phyloP scores from a whole-genome alignment of 2,113 vertebrate species.

The Hippocampus barbouri region DNA sequence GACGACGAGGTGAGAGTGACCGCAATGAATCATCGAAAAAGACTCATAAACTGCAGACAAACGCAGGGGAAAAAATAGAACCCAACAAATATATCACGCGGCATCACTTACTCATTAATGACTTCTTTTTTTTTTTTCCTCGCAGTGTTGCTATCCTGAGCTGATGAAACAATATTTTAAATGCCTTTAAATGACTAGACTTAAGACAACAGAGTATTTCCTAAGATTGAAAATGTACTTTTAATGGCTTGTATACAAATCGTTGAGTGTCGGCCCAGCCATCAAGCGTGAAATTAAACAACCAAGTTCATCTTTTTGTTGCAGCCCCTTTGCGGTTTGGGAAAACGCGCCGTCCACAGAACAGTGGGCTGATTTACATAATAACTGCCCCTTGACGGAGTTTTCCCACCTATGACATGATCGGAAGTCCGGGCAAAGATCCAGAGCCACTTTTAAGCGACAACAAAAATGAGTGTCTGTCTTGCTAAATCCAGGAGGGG shows the following conservation, averaged over 20 bases:
- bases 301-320: background rate
- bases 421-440: too few relatives aligned
- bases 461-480: too few relatives aligned
- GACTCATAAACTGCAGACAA: slow-evolving; percentile 48
- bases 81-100: background rate
- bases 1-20: slow-evolving; percentile 63
- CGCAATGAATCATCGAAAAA: slow-evolving; percentile 59
- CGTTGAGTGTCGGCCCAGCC: background rate
- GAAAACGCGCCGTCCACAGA: too few relatives aligned
- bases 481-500: too few relatives aligned
- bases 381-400: too few relatives aligned
- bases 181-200: background rate
- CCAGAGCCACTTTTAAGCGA: too few relatives aligned
- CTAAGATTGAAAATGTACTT: background rate
- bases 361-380: too few relatives aligned
- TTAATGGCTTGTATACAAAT: background rate
- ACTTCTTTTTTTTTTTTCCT: background rate
- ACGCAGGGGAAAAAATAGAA: slow-evolving; percentile 4
- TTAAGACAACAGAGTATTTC: background rate
- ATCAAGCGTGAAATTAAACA: background rate
- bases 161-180: background rate
- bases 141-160: background rate
- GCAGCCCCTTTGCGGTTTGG: too few relatives aligned
- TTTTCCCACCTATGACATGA: too few relatives aligned
- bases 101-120: background rate